Conservation (phyloP, 1,140 invertebrate species). For the Gryllus bimaculatus region DNA sequence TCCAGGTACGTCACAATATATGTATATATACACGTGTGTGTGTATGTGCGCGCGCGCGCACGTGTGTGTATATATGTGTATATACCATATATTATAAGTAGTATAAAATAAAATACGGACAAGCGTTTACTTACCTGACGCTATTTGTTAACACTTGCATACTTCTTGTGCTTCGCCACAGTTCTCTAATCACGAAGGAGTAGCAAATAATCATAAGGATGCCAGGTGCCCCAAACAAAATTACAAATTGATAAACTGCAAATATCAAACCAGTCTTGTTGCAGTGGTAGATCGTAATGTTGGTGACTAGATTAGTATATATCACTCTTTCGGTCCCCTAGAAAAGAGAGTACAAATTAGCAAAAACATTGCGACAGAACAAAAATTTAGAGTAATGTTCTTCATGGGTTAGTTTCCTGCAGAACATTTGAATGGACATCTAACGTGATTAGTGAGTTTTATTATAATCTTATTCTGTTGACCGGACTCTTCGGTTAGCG, state of each 20-base stretch:
- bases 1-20: too few species aligned
- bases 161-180: conserved; percentile 43
- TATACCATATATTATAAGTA: too few species aligned
- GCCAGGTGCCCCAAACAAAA: conserved; percentile 41
- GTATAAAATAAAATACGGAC: too few species aligned
- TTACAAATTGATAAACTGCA: conserved; percentile 39
- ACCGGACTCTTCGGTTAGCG: too few species aligned
- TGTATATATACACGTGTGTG: too few species aligned
- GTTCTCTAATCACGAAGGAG: conserved; percentile 41
- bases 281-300: conserved; percentile 35
- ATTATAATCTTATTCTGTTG: too few species aligned
- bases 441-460: too few species aligned
- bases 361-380: not conserved
- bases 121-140: conserved; percentile 24
- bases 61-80: too few species aligned
- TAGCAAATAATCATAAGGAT: conserved; percentile 45
- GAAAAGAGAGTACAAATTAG: conserved; percentile 7
- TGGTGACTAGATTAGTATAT: conserved; percentile 34
- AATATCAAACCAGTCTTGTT: conserved; percentile 31
- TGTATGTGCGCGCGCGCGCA: too few species aligned
- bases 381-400: not conserved
- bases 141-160: conserved; percentile 36
- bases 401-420: too few species aligned
- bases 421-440: too few species aligned
- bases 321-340: conserved; percentile 32